Evolutionary conservation across 1,140 invertebrate species (phyloP).

Genomic region (Caerostris extrusa): DNA sequence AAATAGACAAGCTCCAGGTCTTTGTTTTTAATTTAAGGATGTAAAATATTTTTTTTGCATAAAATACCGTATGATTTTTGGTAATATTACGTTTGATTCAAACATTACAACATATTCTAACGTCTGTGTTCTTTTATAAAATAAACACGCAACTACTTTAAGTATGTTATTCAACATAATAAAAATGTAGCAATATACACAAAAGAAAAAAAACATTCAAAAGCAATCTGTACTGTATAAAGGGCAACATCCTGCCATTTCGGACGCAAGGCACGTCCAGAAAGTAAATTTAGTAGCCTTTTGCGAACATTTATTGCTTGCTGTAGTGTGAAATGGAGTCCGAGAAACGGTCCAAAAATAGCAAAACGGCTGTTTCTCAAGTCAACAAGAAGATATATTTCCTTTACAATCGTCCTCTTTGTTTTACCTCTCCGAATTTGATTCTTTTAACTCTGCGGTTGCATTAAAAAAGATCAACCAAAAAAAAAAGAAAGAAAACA

Average conservation of each 20-base stretch:
- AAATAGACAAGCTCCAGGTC: no score
- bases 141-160: not conserved
- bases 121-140: no score
- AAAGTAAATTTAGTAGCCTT: conserved; percentile 53
- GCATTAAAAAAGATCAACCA: not conserved
- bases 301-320: conserved; percentile 46
- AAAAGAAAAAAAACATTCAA: not conserved
- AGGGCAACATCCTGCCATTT: not conserved
- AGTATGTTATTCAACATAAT: not conserved
- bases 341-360: conserved; percentile 19
- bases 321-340: conserved; percentile 55
- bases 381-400: conserved; percentile 66
- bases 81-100: no score
- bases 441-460: conserved; percentile 38
- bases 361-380: conserved; percentile 51
- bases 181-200: no score
- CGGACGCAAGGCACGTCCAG: not conserved
- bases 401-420: conserved; percentile 50
- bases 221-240: not conserved
- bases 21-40: no score
- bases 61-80: no score
- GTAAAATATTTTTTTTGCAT: no score
- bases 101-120: no score
- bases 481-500: not conserved
- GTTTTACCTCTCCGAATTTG: conserved; percentile 40